Evolutionary conservation across 2,113 vertebrate genomes (phyloP).

Genomic region (Rhea americana): DNA sequence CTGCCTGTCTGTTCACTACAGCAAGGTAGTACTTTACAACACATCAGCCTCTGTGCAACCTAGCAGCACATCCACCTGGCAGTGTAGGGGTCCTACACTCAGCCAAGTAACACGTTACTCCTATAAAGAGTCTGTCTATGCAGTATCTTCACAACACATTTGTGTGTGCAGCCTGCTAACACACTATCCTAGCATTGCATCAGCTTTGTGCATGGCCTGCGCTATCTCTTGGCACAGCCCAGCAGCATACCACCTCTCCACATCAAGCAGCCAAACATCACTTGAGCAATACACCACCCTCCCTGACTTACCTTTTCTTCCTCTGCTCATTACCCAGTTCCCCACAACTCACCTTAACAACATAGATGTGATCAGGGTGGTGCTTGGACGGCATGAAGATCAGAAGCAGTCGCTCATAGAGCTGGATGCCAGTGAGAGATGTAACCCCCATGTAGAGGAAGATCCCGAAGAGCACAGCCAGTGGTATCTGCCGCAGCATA

Average conservation of each 20-base stretch:
- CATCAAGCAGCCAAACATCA: not conserved
- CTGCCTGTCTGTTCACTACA: not conserved
- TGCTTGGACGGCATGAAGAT: slow-evolving; percentile 97
- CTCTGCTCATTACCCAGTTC: not conserved
- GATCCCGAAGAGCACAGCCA: slow-evolving; percentile 97
- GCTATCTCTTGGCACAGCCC: not conserved
- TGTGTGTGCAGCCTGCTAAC: not conserved
- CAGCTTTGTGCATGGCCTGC: not conserved
- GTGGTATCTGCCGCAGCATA: slow-evolving; percentile 90
- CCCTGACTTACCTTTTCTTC: not conserved
- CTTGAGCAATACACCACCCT: not conserved
- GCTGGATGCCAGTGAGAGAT: slow-evolving; percentile 93
- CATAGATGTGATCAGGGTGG: slow-evolving; percentile 94
- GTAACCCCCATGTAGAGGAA: slow-evolving; percentile 99
- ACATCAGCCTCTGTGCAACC: not conserved
- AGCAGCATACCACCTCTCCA: not conserved
- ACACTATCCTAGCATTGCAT: accelerated
- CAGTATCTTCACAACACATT: not conserved
- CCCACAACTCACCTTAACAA: slow-evolving; percentile 86
- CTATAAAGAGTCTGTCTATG: not conserved
- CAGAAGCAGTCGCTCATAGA: slow-evolving; percentile 93
- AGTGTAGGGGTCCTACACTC: not conserved
- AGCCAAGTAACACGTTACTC: not conserved
- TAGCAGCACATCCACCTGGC: not conserved
- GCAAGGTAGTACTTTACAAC: not conserved